These are phyloP conservation scores for Delia radicum DNA, from an alignment of 1,140 invertebrate species.

Conservation along the genomic window DNA sequence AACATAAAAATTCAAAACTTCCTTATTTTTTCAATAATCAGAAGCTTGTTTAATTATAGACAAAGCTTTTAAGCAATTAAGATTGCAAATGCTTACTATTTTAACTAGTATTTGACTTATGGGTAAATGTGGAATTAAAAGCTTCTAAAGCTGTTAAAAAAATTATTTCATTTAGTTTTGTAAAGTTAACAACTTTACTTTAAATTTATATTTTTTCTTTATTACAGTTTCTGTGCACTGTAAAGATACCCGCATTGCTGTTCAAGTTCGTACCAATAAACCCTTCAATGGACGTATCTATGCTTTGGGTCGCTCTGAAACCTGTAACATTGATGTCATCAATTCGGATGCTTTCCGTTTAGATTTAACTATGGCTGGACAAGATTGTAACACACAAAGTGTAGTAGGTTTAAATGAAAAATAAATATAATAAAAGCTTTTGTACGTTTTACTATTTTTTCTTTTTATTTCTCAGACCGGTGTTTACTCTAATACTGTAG, in stretches of 20 bases:
- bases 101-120: too few relatives aligned
- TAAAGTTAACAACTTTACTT: background rate
- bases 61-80: too few relatives aligned
- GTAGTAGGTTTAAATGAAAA: constrained; percentile 67
- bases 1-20: too few relatives aligned
- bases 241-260: constrained; percentile 90
- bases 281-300: constrained; percentile 94
- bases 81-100: too few relatives aligned
- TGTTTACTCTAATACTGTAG: constrained; percentile 92
- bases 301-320: constrained; percentile 87
- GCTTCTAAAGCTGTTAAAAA: too few relatives aligned
- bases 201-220: too few relatives aligned
- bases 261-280: constrained; percentile 88
- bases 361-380: constrained; percentile 88
- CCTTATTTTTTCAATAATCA: too few relatives aligned
- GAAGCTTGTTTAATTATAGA: too few relatives aligned
- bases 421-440: background rate
- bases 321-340: constrained; percentile 90
- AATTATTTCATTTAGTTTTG: background rate
- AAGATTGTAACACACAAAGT: constrained; percentile 91
- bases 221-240: constrained; percentile 86
- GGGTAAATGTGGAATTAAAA: too few relatives aligned
- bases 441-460: background rate
- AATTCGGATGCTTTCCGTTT: constrained; percentile 90
- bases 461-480: constrained; percentile 69